Base-by-base conservation (phyloP, 2,888 invertebrate species). In the Drosophila seclusa region DNA sequence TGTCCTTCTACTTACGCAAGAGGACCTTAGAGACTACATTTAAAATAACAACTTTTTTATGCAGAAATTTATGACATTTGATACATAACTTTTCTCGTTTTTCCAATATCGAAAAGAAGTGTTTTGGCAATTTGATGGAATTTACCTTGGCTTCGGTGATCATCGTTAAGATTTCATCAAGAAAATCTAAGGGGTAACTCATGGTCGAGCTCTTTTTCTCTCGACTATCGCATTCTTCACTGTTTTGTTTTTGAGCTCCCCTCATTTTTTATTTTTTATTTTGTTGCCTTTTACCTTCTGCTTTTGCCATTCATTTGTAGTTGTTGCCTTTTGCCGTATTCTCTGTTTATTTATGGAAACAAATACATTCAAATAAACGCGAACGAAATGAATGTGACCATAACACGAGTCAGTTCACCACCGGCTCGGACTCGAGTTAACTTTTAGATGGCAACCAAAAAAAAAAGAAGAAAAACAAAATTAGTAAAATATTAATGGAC, bases 401-500 rank as follows among this genome's bases (percentile, higher is more conserved):
- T 73, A 80, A 86, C 76, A 80, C 86, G 83, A 87, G 83, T 68
- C 75, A 76, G 42, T 69, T 60, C 83, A 50, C 49, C 55, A 38
- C 49, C 29, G 34, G 31, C 18, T 31, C 24, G n/a, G 31, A 10
- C 27, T 27, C 53, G 11, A 45, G 8, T 11, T 29, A 31, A 38
- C 18, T 21, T 18, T 16, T 27, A 59, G 31, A 29, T 63, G 54
- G 58, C 67, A 63, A 57, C 61, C 45, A 45, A 45, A 13, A 45
- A 45, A 21, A 21, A 2, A 4, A 6, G 10, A 36, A 21, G 68
- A 73, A 55, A 27, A 79, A 81, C 32, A 63, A 63, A 81, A 81
- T 83, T 75, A 81, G 81, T 82, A 75, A 87, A 87, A 83, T 82
- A 86, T 82, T 89, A 86, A 89, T 86, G 89, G 89, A 78, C 78